Conservation (phyloP, 2,797 vertebrate genomes). For the Microhierax caerulescens region DNA sequence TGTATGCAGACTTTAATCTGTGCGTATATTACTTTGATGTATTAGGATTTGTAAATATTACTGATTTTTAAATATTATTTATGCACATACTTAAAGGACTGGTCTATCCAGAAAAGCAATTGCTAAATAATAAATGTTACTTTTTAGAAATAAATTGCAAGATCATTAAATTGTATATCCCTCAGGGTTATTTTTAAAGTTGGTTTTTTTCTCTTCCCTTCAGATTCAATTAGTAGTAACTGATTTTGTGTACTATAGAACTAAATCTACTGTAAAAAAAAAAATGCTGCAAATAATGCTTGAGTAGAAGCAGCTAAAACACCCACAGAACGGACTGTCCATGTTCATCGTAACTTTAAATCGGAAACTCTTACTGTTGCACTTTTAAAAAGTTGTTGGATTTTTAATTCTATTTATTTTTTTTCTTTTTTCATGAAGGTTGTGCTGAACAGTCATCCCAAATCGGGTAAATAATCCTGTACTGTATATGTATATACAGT, state of each 20-base stretch:
- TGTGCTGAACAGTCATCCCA: conserved; percentile 59
- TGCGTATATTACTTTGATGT: conserved; percentile 75
- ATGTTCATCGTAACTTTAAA: conserved; percentile 7
- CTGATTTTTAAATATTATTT: conserved; percentile 79
- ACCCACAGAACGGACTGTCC: conserved; percentile 55
- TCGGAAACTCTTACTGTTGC: conserved; percentile 44
- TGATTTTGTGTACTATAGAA: conserved; percentile 55
- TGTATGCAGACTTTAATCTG: conserved; percentile 72
- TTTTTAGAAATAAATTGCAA: conserved; percentile 75
- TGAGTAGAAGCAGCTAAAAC: conserved; percentile 38
- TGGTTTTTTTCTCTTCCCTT: conserved; percentile 15
- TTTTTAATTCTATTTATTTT: conserved; percentile 74
- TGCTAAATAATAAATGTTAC: conserved; percentile 75
- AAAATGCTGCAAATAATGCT: conserved; percentile 64
- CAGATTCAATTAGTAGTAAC: conserved; percentile 50
- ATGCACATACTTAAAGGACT: conserved; percentile 78
- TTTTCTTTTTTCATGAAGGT: conserved; percentile 65
- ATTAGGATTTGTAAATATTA: conserved; percentile 80
- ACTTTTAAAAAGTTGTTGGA: conserved; percentile 36
- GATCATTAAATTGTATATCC: conserved; percentile 76
- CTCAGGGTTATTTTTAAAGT: conserved; percentile 79
- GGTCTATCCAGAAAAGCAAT: conserved; percentile 71
- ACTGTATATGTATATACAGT: conserved; percentile 21
- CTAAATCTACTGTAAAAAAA: conserved; percentile 68
- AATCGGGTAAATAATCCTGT: conserved; percentile 45